Conservation (phyloP, 2,888 invertebrate genomes). For the Hartigia nigra region DNA sequence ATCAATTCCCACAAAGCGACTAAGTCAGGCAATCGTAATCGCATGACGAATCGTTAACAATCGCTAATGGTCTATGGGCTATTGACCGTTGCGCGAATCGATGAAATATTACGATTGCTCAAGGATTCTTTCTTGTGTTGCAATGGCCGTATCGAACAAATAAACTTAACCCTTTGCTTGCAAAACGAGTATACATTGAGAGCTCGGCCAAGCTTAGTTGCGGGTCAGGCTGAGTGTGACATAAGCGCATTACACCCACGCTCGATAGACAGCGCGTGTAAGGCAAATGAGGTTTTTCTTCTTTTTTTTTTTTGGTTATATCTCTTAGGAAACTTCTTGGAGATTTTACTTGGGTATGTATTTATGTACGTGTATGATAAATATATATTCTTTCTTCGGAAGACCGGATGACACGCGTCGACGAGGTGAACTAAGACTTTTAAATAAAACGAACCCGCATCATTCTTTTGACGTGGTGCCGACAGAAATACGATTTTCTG, state of each 20-base stretch:
- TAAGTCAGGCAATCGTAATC: neutral
- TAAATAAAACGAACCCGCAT: neutral
- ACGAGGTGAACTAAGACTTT: neutral
- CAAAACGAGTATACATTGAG: constrained; percentile 25
- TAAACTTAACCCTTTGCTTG: constrained; percentile 37
- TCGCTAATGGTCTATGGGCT: neutral
- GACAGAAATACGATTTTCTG: neutral
- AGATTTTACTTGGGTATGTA: neutral
- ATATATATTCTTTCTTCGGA: neutral
- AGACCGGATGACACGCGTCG: neutral
- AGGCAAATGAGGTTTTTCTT: neutral
- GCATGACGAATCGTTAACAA: too few relatives aligned
- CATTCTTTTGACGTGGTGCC: neutral
- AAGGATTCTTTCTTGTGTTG: neutral
- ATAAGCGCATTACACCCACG: constrained; percentile 28
- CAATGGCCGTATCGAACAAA: constrained; percentile 8
- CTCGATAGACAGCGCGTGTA: neutral
- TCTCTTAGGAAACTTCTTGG: constrained; percentile 8
- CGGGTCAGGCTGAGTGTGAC: constrained; percentile 33
- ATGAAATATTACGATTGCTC: neutral
- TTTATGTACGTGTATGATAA: neutral
- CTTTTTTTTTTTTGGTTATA: constrained; percentile 32
- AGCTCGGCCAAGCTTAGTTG: constrained; percentile 35
- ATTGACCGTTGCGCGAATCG: neutral
- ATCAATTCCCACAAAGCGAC: neutral